phyloP scores from a whole-genome alignment of 2,797 vertebrate genomes.

The Cephalopachus bancanus region DNA sequence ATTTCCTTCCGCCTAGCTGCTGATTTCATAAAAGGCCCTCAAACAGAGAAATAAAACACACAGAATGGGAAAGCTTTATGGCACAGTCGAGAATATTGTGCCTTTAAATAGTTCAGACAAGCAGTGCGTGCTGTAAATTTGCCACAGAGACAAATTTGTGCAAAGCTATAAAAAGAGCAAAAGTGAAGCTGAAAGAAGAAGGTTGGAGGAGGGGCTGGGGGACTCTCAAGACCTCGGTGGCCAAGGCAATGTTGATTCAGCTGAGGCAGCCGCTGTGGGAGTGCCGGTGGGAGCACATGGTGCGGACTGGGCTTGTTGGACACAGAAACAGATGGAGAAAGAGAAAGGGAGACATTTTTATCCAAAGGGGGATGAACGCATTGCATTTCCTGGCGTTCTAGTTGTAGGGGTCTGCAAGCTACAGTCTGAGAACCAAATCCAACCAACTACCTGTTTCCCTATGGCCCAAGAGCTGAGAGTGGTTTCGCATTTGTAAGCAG shows the following conservation, averaged over 20 bases:
- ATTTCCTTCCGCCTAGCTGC: slow-evolving; percentile 89
- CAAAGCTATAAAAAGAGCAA: slow-evolving; percentile 86
- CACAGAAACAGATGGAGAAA: slow-evolving; percentile 78
- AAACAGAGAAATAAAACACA: slow-evolving; percentile 88
- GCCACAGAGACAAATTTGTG: slow-evolving; percentile 88
- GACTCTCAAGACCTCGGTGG: neutral
- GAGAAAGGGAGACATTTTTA: slow-evolving; percentile 72
- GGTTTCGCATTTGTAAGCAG: neutral
- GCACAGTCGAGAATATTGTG: slow-evolving; percentile 83
- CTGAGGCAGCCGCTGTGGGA: slow-evolving; percentile 69
- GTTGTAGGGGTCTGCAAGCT: too few species aligned
- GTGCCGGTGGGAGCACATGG: neutral
- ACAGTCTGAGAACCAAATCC: accelerated
- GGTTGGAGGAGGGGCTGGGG: neutral
- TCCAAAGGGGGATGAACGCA: slow-evolving; percentile 46
- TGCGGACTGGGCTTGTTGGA: neutral
- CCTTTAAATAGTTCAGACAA: slow-evolving; percentile 87
- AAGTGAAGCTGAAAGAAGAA: slow-evolving; percentile 80
- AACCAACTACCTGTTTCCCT: neutral
- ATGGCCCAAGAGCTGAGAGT: neutral
- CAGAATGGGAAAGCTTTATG: slow-evolving; percentile 86
- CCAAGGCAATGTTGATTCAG: slow-evolving; percentile 75
- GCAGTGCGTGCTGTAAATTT: slow-evolving; percentile 84
- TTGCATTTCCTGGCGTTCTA: neutral
- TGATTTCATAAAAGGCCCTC: slow-evolving; percentile 89